A percentile compares a stretch with the other conserved stretches of the same genome.
Conservation (phyloP, 2,888 invertebrate species). For the Pseudococcus viburni region DNA sequence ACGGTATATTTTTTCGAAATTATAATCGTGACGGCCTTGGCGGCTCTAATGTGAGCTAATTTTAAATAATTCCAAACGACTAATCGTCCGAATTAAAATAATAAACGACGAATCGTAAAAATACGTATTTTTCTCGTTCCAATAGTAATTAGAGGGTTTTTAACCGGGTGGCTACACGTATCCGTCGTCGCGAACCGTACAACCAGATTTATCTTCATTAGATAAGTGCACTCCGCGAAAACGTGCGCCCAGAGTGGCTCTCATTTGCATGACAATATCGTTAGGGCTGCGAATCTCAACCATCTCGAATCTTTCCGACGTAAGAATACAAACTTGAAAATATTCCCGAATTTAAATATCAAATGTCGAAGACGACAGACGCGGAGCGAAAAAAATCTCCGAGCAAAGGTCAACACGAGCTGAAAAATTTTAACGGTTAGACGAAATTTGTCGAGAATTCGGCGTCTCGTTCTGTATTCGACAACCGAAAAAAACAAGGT, state of each 20-base stretch:
- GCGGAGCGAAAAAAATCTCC: background rate
- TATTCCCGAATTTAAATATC: background rate
- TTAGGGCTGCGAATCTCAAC: background rate
- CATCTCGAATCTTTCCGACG: background rate
- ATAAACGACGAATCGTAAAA: background rate
- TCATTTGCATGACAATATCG: slow-evolving; percentile 13
- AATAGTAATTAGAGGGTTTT: background rate
- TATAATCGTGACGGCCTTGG: background rate
- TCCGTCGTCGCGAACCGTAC: background rate
- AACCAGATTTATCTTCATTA: background rate
- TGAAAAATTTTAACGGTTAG: background rate
- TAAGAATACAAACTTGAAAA: slow-evolving; percentile 10
- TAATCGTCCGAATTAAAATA: slow-evolving; percentile 2
- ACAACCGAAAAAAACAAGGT: background rate
- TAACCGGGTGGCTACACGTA: background rate
- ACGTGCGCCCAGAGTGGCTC: background rate
- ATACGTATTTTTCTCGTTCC: background rate
- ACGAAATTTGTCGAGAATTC: background rate
- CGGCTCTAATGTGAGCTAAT: background rate
- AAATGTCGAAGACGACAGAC: background rate
- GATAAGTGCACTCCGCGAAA: background rate
- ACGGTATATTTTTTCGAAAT: background rate
- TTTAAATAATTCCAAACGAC: background rate
- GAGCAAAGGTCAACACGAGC: slow-evolving; percentile 6
- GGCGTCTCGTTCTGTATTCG: background rate